Conservation (phyloP, 1,140 invertebrate species). For the Lithobius niger region DNA sequence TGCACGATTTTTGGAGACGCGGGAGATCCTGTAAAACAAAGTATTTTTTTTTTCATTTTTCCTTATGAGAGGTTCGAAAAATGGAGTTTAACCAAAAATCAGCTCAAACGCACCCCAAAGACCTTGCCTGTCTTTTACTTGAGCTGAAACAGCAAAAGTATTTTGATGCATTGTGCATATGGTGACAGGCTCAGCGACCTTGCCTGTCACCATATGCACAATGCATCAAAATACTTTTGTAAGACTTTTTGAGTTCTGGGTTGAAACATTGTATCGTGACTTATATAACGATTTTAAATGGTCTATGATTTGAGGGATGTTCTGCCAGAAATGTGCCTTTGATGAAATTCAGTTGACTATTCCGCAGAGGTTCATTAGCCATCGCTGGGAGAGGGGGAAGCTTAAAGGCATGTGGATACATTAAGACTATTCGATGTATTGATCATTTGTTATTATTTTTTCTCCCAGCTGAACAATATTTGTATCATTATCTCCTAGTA, state of each 20-base stretch:
- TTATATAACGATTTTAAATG: constrained; percentile 23
- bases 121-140: too few species aligned
- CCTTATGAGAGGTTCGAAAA: constrained; percentile 22
- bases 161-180: too few species aligned
- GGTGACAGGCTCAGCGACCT: too few species aligned
- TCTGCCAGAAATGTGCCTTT: constrained; percentile 18
- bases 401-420: constrained; percentile 12
- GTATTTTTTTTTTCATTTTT: constrained; percentile 22
- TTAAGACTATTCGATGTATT: constrained; percentile 17
- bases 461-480: background rate
- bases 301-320: constrained; percentile 15
- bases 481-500: background rate
- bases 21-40: too few species aligned
- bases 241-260: constrained; percentile 16
- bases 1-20: too few species aligned
- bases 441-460: too few species aligned
- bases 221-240: constrained; percentile 20
- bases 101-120: constrained; percentile 18
- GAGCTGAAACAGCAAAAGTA: too few species aligned
- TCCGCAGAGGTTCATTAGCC: constrained; percentile 16
- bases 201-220: constrained; percentile 22
- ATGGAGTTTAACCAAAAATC: constrained; percentile 20
- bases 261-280: constrained; percentile 18
- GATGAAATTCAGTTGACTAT: constrained; percentile 16
- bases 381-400: constrained; percentile 19